Evolutionary conservation across 2,797 vertebrate species (phyloP).

Genomic region (Brachymystax lenok): DNA sequence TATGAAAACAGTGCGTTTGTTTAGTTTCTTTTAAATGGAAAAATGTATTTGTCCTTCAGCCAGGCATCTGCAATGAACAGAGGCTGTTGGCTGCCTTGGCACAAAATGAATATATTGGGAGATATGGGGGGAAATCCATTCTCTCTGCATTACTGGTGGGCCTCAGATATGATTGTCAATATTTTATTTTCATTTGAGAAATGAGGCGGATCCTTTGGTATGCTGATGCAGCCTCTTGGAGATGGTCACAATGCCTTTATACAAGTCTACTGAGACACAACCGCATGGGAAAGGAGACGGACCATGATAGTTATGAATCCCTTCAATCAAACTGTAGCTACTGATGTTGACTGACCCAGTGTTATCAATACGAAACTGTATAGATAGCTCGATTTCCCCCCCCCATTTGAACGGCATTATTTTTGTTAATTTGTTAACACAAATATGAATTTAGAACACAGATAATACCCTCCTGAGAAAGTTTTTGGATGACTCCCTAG

Average conservation of each 20-base stretch:
- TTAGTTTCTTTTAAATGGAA: constrained; percentile 45
- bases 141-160: constrained; percentile 40
- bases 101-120: constrained; percentile 48
- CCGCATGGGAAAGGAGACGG: background rate
- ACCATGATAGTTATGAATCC: background rate
- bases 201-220: constrained; percentile 58
- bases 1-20: constrained; percentile 44
- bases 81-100: constrained; percentile 35
- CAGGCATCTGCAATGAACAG: constrained; percentile 17
- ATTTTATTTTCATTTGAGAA: constrained; percentile 57
- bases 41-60: constrained; percentile 64
- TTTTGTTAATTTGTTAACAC: background rate
- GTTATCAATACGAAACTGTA: background rate
- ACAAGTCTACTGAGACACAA: constrained; percentile 3
- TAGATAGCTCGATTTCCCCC: background rate
- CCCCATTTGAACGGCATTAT: background rate
- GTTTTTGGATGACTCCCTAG: background rate
- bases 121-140: constrained; percentile 55
- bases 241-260: constrained; percentile 30
- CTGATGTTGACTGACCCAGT: background rate
- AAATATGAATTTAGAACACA: background rate
- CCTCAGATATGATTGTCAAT: constrained; percentile 54
- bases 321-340: background rate
- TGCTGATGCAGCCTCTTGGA: constrained; percentile 42
- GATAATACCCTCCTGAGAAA: no score